These are phyloP conservation scores for Cistogaster globosa DNA, from an alignment of 2,888 invertebrate species.

Conservation along the genomic window DNA sequence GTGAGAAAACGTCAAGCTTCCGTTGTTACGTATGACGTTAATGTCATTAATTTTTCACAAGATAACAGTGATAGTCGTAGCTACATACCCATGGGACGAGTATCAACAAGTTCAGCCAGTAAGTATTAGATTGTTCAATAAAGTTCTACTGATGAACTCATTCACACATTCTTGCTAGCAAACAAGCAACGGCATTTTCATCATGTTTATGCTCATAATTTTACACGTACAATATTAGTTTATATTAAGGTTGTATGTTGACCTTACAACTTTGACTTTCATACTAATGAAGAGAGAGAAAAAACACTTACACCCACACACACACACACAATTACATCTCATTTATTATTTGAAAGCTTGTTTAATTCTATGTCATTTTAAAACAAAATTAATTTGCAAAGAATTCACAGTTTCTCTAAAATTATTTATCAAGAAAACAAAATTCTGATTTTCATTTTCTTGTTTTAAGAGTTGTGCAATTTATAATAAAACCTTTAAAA, in stretches of 20 bases:
- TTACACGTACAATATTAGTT: conserved; percentile 23
- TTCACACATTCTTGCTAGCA: background rate
- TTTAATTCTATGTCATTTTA: conserved; percentile 70
- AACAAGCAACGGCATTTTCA: background rate
- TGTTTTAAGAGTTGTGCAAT: background rate
- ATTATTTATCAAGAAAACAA: background rate
- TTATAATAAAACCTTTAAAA: conserved; percentile 11
- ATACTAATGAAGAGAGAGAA: background rate
- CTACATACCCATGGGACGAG: conserved; percentile 82
- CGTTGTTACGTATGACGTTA: conserved; percentile 83
- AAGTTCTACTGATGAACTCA: conserved; percentile 18
- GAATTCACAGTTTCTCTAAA: conserved; percentile 1
- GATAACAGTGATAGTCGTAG: conserved; percentile 82
- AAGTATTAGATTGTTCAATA: conserved; percentile 75
- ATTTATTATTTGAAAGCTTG: conserved; percentile 45
- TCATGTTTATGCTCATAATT: background rate
- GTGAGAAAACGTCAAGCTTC: conserved; percentile 82
- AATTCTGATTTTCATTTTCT: background rate
- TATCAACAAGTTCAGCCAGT: conserved; percentile 83
- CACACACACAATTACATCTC: background rate
- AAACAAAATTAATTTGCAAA: conserved; percentile 10
- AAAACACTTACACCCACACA: no score
- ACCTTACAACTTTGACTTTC: conserved; percentile 7
- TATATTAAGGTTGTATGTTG: conserved; percentile 26
- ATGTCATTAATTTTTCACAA: conserved; percentile 83